These are phyloP conservation scores for Anoplopoma fimbria DNA, from an alignment of 2,113 vertebrate genomes.

Conservation along the genomic window DNA sequence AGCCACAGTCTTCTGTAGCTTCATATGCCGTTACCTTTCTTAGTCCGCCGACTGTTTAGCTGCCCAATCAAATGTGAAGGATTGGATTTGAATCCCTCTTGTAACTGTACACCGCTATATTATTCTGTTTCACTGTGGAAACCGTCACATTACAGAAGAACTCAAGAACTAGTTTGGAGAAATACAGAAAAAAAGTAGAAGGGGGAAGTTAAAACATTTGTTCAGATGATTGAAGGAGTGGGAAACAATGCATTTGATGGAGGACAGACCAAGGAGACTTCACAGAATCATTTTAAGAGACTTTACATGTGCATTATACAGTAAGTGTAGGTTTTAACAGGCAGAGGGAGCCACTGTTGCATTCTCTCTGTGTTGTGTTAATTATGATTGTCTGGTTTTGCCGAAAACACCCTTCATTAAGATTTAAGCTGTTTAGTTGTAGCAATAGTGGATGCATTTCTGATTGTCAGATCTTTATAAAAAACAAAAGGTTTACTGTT, in stretches of 20 bases:
- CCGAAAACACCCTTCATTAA: not conserved
- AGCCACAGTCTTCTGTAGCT: not conserved
- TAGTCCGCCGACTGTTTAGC: not conserved
- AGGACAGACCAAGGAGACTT: not conserved
- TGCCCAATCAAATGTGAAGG: not conserved
- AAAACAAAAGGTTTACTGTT: not conserved
- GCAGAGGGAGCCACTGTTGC: conserved; percentile 52
- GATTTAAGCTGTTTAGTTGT: not conserved
- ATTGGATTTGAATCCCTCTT: not conserved
- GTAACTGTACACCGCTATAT: too few relatives aligned
- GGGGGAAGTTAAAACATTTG: not conserved
- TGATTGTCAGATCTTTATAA: not conserved
- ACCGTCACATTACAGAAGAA: too few relatives aligned
- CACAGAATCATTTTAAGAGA: not conserved
- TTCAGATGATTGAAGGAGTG: too few relatives aligned
- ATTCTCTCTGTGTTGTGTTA: not conserved
- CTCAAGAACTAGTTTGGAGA: not conserved
- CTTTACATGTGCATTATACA: not conserved
- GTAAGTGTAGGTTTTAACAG: conserved; percentile 4
- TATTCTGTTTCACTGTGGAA: not conserved
- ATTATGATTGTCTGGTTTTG: not conserved
- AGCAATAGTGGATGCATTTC: not conserved
- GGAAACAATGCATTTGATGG: not conserved
- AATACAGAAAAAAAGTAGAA: not conserved
- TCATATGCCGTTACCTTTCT: not conserved